Percentiles rank a stretch among this genome's conserved stretches.
Evolutionary conservation across 30 jellyfish, hydroid and myxozoan species (phyloP).

Genomic region (Pelagia noctiluca): DNA sequence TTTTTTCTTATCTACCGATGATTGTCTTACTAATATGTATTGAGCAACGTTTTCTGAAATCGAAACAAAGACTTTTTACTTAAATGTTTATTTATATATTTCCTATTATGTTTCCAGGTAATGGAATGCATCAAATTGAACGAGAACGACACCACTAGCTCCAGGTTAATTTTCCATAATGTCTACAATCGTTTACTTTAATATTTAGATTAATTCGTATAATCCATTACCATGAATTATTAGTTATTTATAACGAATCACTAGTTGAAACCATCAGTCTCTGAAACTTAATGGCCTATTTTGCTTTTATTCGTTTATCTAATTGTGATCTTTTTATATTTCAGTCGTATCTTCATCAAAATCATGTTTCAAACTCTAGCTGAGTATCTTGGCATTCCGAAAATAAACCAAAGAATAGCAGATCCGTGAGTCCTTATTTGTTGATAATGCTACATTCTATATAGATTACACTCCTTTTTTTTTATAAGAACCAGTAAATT

Average conservation of each 20-base stretch:
- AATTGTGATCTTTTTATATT: constrained; percentile 1
- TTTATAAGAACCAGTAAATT: no score
- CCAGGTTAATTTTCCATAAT: constrained; percentile 68
- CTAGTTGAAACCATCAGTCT: no score
- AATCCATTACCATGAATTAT: no score
- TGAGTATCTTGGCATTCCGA: constrained; percentile 93
- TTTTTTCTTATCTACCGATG: no score
- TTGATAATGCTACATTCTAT: background rate
- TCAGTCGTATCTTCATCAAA: constrained; percentile 96
- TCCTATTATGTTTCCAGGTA: constrained; percentile 58
- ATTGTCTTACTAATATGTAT: no score
- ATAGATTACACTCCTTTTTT: background rate
- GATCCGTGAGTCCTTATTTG: constrained; percentile 77
- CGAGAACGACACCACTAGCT: constrained; percentile 99
- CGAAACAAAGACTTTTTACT: no score
- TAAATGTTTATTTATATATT: no score
- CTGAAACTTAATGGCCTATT: no score
- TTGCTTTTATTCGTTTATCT: background rate
- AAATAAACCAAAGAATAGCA: constrained; percentile 79
- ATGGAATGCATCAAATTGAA: constrained; percentile 84
- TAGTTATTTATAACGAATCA: no score
- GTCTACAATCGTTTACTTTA: background rate
- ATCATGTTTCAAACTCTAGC: constrained; percentile 84
- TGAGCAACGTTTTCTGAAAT: no score
- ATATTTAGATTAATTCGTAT: no score